Conservation (phyloP, 2,797 vertebrate genomes). For the Liasis olivaceus region DNA sequence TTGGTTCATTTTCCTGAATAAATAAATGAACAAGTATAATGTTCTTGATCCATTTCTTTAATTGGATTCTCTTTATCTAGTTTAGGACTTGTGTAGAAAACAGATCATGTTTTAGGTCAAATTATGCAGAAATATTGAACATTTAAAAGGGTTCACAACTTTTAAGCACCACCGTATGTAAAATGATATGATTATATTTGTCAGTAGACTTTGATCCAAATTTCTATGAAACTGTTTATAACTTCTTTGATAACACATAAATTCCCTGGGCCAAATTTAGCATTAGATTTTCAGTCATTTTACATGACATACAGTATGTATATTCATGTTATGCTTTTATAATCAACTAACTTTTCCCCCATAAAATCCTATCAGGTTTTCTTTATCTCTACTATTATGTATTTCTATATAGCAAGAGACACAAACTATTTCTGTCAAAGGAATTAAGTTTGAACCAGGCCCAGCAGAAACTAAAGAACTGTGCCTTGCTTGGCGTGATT, state of each 20-base stretch:
- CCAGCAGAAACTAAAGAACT: constrained; percentile 82
- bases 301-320: neutral
- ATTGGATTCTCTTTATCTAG: neutral
- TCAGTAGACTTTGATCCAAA: neutral
- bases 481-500: constrained; percentile 82
- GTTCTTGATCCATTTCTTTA: neutral
- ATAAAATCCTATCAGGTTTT: neutral
- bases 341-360: neutral
- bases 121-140: neutral
- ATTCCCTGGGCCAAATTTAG: neutral
- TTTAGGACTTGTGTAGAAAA: neutral
- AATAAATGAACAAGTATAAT: no score
- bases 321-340: neutral
- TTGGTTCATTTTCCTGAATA: no score
- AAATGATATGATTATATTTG: neutral
- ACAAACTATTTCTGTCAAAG: constrained; percentile 75
- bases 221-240: neutral
- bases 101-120: neutral
- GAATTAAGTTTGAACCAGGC: constrained; percentile 79
- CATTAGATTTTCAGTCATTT: neutral
- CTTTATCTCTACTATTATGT: neutral
- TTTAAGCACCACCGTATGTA: neutral
- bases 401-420: constrained; percentile 76
- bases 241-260: neutral
- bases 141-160: neutral